These are phyloP conservation scores for Trinorchestia longiramus DNA, from an alignment of 1,140 invertebrate genomes.

Conservation along the genomic window DNA sequence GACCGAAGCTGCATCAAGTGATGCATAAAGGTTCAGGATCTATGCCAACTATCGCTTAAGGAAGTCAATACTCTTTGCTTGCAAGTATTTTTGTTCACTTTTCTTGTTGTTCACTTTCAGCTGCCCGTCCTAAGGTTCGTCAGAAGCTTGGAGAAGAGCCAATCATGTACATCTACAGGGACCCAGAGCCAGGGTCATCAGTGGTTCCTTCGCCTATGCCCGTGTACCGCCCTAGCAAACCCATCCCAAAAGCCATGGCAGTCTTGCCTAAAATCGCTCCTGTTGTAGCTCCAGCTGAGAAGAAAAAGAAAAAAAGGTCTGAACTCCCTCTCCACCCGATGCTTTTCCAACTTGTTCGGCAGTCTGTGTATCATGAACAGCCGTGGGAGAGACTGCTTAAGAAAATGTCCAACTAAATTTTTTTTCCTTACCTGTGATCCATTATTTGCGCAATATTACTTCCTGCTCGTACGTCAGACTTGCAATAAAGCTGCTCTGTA, in stretches of 20 bases:
- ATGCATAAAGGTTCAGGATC: too few relatives aligned
- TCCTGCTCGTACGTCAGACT: too few relatives aligned
- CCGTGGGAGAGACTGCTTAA: neutral
- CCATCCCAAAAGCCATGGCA: neutral
- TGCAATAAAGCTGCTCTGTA: too few relatives aligned
- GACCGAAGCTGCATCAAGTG: neutral
- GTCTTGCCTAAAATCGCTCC: neutral
- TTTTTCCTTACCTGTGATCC: neutral
- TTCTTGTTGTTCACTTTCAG: neutral
- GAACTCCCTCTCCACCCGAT: neutral
- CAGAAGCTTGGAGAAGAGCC: neutral
- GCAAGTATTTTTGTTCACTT: neutral
- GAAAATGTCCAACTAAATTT: neutral
- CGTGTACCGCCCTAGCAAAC: neutral
- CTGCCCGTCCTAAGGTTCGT: neutral
- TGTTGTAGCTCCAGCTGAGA: neutral
- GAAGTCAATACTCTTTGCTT: neutral
- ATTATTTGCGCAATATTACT: too few relatives aligned
- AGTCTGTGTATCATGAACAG: neutral
- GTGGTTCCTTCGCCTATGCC: neutral
- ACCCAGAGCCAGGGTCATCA: neutral
- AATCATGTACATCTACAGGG: slow-evolving; percentile 11
- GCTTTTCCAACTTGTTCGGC: neutral
- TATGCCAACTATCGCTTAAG: too few relatives aligned
- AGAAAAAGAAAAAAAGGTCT: neutral